Percentiles rank a stretch among this genome's conserved stretches.
Evolutionary conservation across 2,797 vertebrate genomes (phyloP).

Genomic region (Eptatretus atami): DNA sequence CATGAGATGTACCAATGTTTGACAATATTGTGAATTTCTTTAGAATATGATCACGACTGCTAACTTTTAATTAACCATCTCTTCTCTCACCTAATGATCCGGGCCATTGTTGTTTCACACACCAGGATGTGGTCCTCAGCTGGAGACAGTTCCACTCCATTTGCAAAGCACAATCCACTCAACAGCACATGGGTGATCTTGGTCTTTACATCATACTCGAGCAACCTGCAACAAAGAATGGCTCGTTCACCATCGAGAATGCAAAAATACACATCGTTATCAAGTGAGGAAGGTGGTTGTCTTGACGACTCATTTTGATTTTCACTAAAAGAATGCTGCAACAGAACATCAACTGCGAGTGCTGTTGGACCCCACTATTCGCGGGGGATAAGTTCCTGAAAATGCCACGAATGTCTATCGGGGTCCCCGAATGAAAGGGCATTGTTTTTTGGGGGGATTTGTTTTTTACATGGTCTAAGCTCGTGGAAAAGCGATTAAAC

Average conservation of each 20-base stretch:
- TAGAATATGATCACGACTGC: too few relatives aligned
- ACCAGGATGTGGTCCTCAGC: conserved; percentile 69
- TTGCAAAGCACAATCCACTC: conserved; percentile 53
- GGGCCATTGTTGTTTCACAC: conserved; percentile 57
- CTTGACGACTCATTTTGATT: conserved; percentile 6
- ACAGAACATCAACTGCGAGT: not conserved
- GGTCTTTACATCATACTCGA: conserved; percentile 44
- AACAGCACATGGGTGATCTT: conserved; percentile 50
- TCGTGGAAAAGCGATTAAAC: too few relatives aligned
- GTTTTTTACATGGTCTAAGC: too few relatives aligned
- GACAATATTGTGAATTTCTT: too few relatives aligned
- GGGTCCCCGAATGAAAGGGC: too few relatives aligned
- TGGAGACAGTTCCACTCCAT: conserved; percentile 59
- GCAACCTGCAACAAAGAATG: conserved; percentile 19
- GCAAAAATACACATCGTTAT: not conserved
- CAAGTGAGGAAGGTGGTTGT: conserved; percentile 1
- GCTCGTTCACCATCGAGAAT: not conserved
- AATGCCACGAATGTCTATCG: too few relatives aligned
- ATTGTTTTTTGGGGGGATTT: too few relatives aligned
- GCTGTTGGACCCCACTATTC: too few relatives aligned
- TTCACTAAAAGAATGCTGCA: too few relatives aligned
- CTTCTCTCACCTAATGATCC: conserved; percentile 34
- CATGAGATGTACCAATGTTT: too few relatives aligned
- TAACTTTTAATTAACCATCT: not conserved
- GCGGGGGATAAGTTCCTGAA: too few relatives aligned